A percentile compares a stretch with the other conserved stretches of the same genome.
phyloP scores from a whole-genome alignment of 37 sponge, comb jelly and placozoan genomes.

The Mnemiopsis leidyi region DNA sequence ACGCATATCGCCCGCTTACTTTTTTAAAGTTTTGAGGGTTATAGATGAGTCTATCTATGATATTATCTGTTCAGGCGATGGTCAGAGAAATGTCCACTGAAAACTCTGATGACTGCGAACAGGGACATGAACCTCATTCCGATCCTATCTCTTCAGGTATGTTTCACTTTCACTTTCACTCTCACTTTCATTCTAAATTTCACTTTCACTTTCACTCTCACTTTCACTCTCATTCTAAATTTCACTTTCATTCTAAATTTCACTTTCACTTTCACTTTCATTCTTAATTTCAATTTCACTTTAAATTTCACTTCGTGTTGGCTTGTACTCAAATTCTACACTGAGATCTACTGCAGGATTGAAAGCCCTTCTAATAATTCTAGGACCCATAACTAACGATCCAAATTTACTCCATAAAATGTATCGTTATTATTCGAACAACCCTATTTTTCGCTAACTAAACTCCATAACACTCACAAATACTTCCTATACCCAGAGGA shows the following conservation, averaged over 20 bases:
- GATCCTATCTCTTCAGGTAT: background rate
- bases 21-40: background rate
- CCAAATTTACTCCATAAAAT: no score
- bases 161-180: constrained; percentile 3
- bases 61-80: background rate
- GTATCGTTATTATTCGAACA: background rate
- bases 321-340: no score
- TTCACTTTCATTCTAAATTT: no score
- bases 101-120: background rate
- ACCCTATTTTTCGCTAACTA: background rate
- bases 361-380: no score
- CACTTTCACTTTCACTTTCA: no score
- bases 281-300: no score
- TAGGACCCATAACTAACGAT: no score
- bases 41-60: background rate
- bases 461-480: background rate
- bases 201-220: no score
- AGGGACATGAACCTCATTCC: background rate
- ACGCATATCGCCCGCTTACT: no score
- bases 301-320: no score
- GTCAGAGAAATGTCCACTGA: background rate
- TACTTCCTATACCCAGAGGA: background rate
- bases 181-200: background rate
- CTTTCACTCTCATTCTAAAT: no score
- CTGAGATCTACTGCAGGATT: no score